Conservation (phyloP, 2,113 vertebrate species). For the Pogonocichla stellata region DNA sequence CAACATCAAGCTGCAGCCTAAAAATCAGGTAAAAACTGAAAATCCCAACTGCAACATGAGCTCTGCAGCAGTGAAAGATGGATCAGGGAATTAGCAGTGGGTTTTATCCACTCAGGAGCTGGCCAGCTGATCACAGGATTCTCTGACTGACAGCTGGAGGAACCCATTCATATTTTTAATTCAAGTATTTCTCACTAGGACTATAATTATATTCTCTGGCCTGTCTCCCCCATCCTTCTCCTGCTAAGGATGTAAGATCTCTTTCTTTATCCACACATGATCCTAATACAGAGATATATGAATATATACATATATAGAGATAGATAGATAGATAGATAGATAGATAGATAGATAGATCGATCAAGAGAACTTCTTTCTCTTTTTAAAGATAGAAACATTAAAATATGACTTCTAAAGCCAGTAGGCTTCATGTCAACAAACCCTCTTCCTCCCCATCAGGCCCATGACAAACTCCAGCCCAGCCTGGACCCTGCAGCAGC, state of each 20-base stretch:
- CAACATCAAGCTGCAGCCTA: background rate
- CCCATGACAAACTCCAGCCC: background rate
- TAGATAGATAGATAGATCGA: too few species aligned
- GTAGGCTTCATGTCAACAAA: background rate
- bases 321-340: background rate
- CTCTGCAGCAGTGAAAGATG: background rate
- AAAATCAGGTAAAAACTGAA: background rate
- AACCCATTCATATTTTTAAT: background rate
- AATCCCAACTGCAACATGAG: fast-evolving
- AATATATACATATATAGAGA: fast-evolving
- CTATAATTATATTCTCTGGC: background rate
- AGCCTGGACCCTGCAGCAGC: background rate
- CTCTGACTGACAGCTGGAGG: background rate
- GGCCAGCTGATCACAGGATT: background rate
- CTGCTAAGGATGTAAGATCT: background rate
- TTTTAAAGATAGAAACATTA: background rate
- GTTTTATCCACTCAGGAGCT: background rate
- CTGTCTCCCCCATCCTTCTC: background rate
- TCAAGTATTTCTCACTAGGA: background rate
- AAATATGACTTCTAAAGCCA: background rate
- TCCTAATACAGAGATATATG: background rate
- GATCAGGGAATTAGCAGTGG: background rate
- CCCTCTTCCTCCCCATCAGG: fast-evolving
- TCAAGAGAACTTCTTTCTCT: background rate
- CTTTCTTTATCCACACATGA: background rate